phyloP scores from a whole-genome alignment of 1,140 invertebrate genomes.

The Halictus rubicundus region DNA sequence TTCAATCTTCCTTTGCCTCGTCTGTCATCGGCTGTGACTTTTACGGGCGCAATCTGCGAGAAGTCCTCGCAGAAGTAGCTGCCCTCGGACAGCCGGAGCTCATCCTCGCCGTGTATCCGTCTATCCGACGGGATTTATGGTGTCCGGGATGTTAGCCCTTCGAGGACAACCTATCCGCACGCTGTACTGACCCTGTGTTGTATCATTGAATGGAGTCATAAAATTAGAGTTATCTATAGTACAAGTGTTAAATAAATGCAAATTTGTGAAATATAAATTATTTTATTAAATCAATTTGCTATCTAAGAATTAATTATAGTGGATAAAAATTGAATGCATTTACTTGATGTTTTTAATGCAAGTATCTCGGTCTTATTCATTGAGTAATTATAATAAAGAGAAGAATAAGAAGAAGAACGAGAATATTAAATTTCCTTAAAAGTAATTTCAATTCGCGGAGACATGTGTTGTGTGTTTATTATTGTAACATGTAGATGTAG shows the following conservation, averaged over 20 bases:
- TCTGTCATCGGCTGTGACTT: not conserved
- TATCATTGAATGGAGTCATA: not conserved
- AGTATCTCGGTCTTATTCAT: constrained; percentile 46
- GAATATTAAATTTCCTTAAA: constrained; percentile 58
- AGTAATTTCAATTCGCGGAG: constrained; percentile 38
- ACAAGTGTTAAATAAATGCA: constrained; percentile 18
- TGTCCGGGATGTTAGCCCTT: no score
- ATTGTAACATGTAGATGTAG: constrained; percentile 52
- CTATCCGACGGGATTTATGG: not conserved
- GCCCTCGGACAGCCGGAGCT: no score
- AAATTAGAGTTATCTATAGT: not conserved
- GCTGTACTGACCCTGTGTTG: no score
- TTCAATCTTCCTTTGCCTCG: not conserved
- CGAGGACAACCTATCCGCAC: no score
- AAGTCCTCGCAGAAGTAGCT: not conserved
- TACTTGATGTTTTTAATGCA: no score
- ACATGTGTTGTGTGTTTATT: constrained; percentile 24
- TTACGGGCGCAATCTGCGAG: not conserved
- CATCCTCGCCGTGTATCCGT: no score
- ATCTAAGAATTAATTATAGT: constrained; percentile 24
- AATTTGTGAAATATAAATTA: constrained; percentile 31
- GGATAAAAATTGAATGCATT: constrained; percentile 42
- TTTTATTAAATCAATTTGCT: constrained; percentile 40
- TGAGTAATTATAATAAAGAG: constrained; percentile 47
- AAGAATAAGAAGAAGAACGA: constrained; percentile 62